Evolutionary conservation across 30 jellyfish, hydroid and myxozoan genomes (phyloP).

Genomic region (Chironex yamaguchii): DNA sequence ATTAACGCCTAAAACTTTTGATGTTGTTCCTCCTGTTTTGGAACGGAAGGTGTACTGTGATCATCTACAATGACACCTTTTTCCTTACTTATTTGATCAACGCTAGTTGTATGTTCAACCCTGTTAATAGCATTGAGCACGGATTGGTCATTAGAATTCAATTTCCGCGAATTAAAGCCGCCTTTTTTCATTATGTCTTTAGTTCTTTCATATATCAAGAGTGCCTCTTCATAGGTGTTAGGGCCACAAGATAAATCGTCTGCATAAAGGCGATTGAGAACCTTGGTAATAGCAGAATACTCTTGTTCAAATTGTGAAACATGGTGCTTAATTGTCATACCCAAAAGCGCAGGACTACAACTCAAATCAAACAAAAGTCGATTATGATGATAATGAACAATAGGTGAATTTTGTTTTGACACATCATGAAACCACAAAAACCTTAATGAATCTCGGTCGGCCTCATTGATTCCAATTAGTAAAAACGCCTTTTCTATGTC

Average conservation of each 20-base stretch:
- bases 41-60: no score
- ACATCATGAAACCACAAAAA: conserved; percentile 31
- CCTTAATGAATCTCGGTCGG: conserved; percentile 10
- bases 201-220: not conserved
- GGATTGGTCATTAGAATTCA: conserved; percentile 1
- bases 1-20: no score
- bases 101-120: not conserved
- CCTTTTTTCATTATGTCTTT: conserved; percentile 12
- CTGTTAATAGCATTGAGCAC: not conserved
- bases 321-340: conserved; percentile 14
- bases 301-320: not conserved
- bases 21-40: no score
- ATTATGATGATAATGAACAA: conserved; percentile 24
- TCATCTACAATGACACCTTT: no score
- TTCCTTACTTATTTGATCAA: not conserved
- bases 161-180: conserved; percentile 24
- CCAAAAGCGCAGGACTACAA: conserved; percentile 31
- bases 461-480: not conserved
- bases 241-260: not conserved
- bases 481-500: conserved; percentile 23
- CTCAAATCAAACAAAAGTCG: conserved; percentile 13
- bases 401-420: not conserved
- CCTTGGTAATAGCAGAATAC: not conserved
- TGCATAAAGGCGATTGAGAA: not conserved
- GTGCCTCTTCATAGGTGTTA: not conserved